Evolutionary conservation across 1,140 invertebrate genomes (phyloP).

Genomic region (Acromyrmex charruanus): DNA sequence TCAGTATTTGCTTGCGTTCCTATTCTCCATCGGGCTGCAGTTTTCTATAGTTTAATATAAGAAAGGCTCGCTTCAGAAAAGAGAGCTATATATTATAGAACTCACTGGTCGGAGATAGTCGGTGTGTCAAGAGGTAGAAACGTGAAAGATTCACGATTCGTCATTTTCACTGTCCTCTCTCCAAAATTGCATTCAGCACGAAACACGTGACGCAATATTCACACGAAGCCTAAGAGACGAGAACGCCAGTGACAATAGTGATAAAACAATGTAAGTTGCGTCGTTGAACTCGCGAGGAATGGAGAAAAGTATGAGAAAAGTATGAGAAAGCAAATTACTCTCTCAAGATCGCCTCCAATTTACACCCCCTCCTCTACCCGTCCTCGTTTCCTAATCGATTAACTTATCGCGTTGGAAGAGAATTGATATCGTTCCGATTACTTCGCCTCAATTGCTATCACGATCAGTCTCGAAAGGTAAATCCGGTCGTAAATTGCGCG

Average conservation of each 20-base stretch:
- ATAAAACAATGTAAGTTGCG: conserved; percentile 22
- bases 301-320: background rate
- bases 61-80: too few species aligned
- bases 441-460: background rate
- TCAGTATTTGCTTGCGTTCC: too few species aligned
- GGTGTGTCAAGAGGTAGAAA: background rate
- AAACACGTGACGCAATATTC: conserved; percentile 15
- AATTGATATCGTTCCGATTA: conserved; percentile 29
- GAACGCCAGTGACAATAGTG: conserved; percentile 29
- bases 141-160: background rate
- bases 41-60: too few species aligned
- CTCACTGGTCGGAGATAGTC: too few species aligned
- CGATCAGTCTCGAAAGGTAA: background rate
- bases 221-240: conserved; percentile 38
- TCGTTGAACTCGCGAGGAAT: background rate
- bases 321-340: conserved; percentile 8
- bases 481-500: background rate
- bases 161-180: conserved; percentile 18
- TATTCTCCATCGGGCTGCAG: too few species aligned
- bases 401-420: conserved; percentile 40
- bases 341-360: background rate
- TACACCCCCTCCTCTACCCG: background rate
- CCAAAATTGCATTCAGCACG: conserved; percentile 36
- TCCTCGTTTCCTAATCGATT: conserved; percentile 12
- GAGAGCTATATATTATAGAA: too few species aligned